Base-by-base conservation (phyloP, 1,140 invertebrate species). In the Thereuonema tuberculata region DNA sequence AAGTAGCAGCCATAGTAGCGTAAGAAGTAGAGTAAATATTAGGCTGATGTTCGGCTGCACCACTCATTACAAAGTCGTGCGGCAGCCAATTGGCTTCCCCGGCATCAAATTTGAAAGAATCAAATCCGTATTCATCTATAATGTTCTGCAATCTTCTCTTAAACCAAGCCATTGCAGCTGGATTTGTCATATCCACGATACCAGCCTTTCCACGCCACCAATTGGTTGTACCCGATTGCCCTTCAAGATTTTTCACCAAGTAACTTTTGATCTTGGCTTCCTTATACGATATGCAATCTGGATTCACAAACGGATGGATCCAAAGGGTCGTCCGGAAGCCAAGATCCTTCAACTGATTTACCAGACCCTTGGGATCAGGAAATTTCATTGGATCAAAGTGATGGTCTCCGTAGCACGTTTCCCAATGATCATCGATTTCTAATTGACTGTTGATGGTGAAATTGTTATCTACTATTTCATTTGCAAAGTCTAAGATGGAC, bases 341-440 rank as follows among this genome's bases (percentile, higher is more conserved):
- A 62, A 81, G 69, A 0, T 66, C 64, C 63, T 86, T 82, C 0
- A 91, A 63, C 17, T 80, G 67, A 1, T 75, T 66, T 1, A 78
- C 66, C 71, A 78, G 69, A 26, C 46, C 61, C 17, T 61, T 61
- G 17, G 88, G 78, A 64, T 90, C 75, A 0, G 84, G 80, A 72
- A 95, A 94, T 70, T 86, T 86, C 0, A 69, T 72, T 9, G 69
- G 69, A 65, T 89, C 78, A 63, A 93, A 88, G n/a, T 74, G 77
- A 15, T 87, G 74, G 20, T 87, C 86, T 2, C 92, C 91, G 66
- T 94, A 95, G 66, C 87, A 87, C 15, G 80, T 81, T 68, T 93
- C 89, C 90, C 90, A 96, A 5, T 84, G 80, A 68, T 95, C 91
- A 67, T 95, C 92, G 50, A 96, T 89, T 75, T 94, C 90, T 15